A percentile compares a stretch with the other conserved stretches of the same genome.
Conservation (phyloP, 2,113 vertebrate species). For the Otus sunia region DNA sequence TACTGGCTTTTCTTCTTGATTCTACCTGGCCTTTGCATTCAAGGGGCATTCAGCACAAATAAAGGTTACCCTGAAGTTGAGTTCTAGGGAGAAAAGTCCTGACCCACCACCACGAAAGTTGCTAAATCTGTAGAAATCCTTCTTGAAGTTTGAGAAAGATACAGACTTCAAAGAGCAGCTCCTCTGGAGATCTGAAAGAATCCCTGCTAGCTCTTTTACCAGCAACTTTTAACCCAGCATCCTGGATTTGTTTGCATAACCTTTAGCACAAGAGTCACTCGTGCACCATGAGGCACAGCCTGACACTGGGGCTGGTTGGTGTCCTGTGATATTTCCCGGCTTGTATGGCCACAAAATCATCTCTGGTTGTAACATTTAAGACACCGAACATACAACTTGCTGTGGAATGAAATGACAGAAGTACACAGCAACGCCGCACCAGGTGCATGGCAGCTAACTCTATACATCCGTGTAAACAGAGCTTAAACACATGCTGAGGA, state of each 20-base stretch:
- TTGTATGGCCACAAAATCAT: background rate
- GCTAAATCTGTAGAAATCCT: background rate
- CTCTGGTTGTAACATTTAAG: background rate
- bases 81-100: background rate
- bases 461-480: background rate
- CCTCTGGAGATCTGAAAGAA: background rate
- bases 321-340: background rate
- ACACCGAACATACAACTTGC: background rate
- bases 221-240: background rate
- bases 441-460: background rate
- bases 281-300: background rate
- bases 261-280: background rate
- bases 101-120: background rate
- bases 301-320: background rate
- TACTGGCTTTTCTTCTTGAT: background rate
- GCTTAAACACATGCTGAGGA: background rate
- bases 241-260: background rate
- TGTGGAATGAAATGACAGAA: background rate
- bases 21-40: background rate
- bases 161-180: background rate
- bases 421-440: accelerated
- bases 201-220: background rate
- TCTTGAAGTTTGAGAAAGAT: background rate
- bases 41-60: background rate
- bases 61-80: background rate